Evolutionary conservation across 2,888 invertebrate species (phyloP).

Genomic region (Drosophila melanosoma): DNA sequence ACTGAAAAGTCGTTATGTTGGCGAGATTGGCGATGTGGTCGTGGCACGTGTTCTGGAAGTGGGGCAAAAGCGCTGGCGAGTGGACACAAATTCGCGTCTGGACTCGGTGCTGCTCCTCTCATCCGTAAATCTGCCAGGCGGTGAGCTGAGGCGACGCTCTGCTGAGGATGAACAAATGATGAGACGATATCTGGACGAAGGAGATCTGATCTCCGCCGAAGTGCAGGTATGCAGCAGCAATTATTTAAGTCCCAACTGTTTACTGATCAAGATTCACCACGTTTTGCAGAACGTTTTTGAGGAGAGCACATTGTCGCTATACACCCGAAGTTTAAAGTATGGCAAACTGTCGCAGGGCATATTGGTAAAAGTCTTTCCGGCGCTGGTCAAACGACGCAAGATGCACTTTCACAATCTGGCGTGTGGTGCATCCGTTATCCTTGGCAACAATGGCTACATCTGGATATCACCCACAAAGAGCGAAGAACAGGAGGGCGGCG

Average conservation of each 20-base stretch:
- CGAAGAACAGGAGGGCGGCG: constrained; percentile 87
- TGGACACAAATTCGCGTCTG: constrained; percentile 95
- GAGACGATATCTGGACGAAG: constrained; percentile 96
- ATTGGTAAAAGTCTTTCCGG: constrained; percentile 95
- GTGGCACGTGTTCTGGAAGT: constrained; percentile 97
- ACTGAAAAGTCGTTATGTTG: constrained; percentile 94
- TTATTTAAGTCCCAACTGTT: not conserved
- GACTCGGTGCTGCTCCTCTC: constrained; percentile 95
- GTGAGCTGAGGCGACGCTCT: constrained; percentile 95
- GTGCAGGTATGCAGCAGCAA: constrained; percentile 88
- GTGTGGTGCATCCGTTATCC: constrained; percentile 95
- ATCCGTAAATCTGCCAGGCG: constrained; percentile 98
- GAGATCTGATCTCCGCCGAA: constrained; percentile 98
- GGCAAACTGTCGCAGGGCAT: constrained; percentile 97
- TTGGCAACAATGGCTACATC: constrained; percentile 98
- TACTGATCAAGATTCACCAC: not conserved
- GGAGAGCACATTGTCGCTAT: constrained; percentile 96
- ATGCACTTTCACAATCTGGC: constrained; percentile 97
- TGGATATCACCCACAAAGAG: constrained; percentile 93
- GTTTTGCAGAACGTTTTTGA: constrained; percentile 89
- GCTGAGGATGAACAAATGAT: constrained; percentile 99
- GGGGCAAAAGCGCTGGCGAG: constrained; percentile 97
- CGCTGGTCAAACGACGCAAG: constrained; percentile 95
- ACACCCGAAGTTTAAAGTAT: constrained; percentile 98
- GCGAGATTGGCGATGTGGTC: constrained; percentile 98